Evolutionary conservation across 1,140 invertebrate genomes (phyloP), one percentile per base, ranked within the genome.

Genomic region (Adoxophyes honmai): DNA sequence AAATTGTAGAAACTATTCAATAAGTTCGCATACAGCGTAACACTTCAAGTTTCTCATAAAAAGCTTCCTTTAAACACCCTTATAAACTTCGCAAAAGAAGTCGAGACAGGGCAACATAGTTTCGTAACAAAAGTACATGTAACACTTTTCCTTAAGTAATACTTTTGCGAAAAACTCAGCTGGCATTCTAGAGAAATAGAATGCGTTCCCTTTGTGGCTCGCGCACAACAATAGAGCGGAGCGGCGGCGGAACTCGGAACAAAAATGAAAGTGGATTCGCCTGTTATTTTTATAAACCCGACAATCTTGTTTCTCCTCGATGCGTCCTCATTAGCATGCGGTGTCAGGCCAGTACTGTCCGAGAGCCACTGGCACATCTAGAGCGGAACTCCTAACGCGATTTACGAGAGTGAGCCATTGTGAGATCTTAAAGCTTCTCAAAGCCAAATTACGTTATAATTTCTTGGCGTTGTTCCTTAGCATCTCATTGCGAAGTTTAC

Each of bases 221-320:
- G 54, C n/a, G 68, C 21, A 68, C 62, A 76, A 86, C 74, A 82
- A 81, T 81, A 60, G 70, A 28, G 21, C 21, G 21, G 21, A 28
- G 52, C 35, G 52, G 60, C 60, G 60, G 66, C 77, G 76, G 75
- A 81, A 77, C 75, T 86, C 54, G 58, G 62, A 77, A 78, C 68
- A 78, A 86, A 82, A 86, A 82, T 80, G 83, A 86, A 86, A 86
- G 83, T 85, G 81, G 80, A 80, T 75, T 75, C 67, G 72, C 75
- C 58, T 78, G 75, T 81, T 86, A 78, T 84, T 86, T 73, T 82
- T 79, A 75, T 77, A 79, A 81, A 79, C 68, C 72, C 59, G 83
- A 77, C 81, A 71, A 76, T 83, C 79, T 84, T 70, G 79, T 83
- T 86, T 79, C 62, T 65, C 69, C 68, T 51, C 58, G 70, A 68